Percentiles rank a stretch among this genome's conserved stretches.
phyloP scores from a whole-genome alignment of 2,797 vertebrate species.

The Sebastes diaconus region DNA sequence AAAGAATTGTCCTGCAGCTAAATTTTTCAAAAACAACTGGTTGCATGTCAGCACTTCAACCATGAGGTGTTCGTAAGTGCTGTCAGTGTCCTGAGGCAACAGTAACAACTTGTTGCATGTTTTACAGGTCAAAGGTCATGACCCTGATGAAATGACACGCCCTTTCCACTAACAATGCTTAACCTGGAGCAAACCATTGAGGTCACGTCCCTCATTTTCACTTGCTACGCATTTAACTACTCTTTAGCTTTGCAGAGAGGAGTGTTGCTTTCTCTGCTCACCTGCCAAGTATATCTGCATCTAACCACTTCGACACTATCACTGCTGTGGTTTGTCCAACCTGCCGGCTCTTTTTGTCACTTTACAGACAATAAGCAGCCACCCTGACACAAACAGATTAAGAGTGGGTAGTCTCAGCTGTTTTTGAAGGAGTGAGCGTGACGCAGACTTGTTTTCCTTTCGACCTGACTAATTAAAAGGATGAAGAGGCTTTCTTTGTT shows the following conservation, averaged over 20 bases:
- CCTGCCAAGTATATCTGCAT: background rate
- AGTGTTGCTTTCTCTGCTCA: background rate
- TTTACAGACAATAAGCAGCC: background rate
- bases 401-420: background rate
- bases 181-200: background rate
- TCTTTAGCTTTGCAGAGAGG: background rate
- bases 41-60: background rate
- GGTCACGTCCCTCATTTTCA: background rate
- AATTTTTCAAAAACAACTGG: background rate
- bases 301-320: background rate
- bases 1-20: no score
- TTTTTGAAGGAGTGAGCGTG: background rate
- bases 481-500: background rate
- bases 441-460: background rate
- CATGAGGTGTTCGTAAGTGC: background rate
- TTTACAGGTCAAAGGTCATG: slow-evolving; percentile 7
- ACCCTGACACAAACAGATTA: slow-evolving; percentile 9
- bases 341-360: background rate
- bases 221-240: background rate
- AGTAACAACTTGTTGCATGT: slow-evolving; percentile 4
- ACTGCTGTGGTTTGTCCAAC: background rate
- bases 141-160: background rate
- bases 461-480: background rate
- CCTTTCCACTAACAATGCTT: background rate
- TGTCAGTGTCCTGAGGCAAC: slow-evolving; percentile 2